Base-by-base conservation (phyloP, 2,797 vertebrate genomes). In the Babyrousa celebensis region DNA sequence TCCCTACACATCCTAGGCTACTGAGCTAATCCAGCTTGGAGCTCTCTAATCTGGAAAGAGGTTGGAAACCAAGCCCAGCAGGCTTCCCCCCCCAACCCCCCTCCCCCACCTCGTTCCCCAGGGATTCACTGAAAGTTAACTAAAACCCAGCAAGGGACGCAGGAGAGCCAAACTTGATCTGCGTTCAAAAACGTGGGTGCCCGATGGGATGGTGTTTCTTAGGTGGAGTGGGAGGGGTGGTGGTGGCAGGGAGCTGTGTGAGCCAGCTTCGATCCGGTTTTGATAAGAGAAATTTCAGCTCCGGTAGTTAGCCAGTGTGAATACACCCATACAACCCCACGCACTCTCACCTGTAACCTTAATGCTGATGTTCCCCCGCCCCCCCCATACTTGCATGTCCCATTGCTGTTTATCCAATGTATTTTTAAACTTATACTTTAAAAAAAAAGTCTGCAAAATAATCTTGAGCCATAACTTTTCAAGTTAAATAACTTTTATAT, bases 391-490 rank as follows among this genome's bases (percentile, higher is more conserved):
- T 32, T 36, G 4, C n/a, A 78, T 4, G 12, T 85, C 15, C 36
- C 0, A 1, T 27, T 5, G 20, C 58, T 63, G 40, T 17, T 62
- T 75, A 40, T 86, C 48, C 1, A 0, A 77, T 3, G 7, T 60
- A 84, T 63, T 58, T 62, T 18, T 95, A 78, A 94, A 96, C 71
- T n/a, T 25, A 79, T 58, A 29, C 7, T n/a, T 10, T 56, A 48
- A 67, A 72, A 29, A 32, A 80, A 62, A 71, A 25, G 18, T 40
- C 40, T 56, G 29, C 0, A 4, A 43, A 65, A 89, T 67, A 77
- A 71, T n/a, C 60, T 83, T 63, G 67, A 88, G 65, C 40, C 27
- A 79, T 32, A 40, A 8, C n/a, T 77, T 83, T 94, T 84, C 27
- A 94, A 92, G 29, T 95, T 74, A 85, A 36, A 52, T 60, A 83